A percentile compares a stretch with the other conserved stretches of the same genome.
These are phyloP conservation scores for Pyrgilauda ruficollis DNA, from an alignment of 2,113 vertebrate species.

Conservation along the genomic window DNA sequence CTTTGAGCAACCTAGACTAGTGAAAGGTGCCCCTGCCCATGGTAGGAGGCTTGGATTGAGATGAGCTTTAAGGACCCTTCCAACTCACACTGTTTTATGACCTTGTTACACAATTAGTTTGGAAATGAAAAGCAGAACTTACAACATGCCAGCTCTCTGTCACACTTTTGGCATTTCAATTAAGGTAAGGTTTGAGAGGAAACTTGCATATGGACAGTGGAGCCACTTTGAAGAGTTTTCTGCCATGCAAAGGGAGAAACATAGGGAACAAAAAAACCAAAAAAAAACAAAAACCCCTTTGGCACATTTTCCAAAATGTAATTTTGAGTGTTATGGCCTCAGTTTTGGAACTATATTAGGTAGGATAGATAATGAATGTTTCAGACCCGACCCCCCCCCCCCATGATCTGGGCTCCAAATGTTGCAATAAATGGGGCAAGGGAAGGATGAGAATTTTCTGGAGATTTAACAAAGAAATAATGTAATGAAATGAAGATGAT, in stretches of 20 bases:
- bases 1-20: background rate
- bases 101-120: background rate
- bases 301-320: background rate
- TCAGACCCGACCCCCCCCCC: background rate
- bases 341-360: background rate
- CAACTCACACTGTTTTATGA: background rate
- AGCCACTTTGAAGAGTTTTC: background rate
- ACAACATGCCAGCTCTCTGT: background rate
- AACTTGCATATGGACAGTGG: background rate
- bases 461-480: background rate
- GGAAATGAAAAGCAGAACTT: background rate
- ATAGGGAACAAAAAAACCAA: background rate
- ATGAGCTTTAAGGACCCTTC: background rate
- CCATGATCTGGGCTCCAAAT: background rate
- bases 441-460: background rate
- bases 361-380: fast-evolving
- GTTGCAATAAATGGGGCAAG: background rate
- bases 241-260: background rate
- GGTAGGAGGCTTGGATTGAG: background rate
- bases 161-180: background rate
- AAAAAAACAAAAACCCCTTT: background rate
- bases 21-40: background rate
- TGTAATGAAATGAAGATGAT: background rate
- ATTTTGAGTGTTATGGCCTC: background rate
- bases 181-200: background rate